Evolutionary conservation across 2,888 invertebrate species (phyloP).

Genomic region (Cantharis lateralis): DNA sequence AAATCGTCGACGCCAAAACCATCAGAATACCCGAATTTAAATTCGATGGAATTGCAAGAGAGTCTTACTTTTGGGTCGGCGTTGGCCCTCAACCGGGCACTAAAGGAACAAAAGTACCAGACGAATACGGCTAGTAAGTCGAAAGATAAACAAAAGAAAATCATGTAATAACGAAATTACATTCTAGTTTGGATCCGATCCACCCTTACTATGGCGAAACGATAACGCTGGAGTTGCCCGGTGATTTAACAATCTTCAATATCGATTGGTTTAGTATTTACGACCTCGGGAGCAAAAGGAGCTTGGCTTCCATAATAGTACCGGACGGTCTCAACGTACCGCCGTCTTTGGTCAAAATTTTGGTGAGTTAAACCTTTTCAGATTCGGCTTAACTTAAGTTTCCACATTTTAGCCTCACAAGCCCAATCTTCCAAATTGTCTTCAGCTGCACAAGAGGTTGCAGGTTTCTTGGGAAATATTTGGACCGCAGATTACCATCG

Average conservation of each 20-base stretch:
- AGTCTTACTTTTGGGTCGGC: conserved; percentile 87
- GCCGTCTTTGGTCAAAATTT: conserved; percentile 74
- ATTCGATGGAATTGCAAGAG: conserved; percentile 77
- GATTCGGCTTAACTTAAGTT: too few species aligned
- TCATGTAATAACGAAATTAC: not conserved
- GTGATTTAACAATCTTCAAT: conserved; percentile 79
- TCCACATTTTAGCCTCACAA: conserved; percentile 58
- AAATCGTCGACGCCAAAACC: conserved; percentile 81
- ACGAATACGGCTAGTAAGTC: conserved; percentile 91
- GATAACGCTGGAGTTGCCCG: conserved; percentile 76
- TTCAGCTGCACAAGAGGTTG: conserved; percentile 81
- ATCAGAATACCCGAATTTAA: conserved; percentile 75
- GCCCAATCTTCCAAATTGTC: conserved; percentile 77
- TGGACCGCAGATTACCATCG: conserved; percentile 84
- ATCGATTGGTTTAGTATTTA: conserved; percentile 85
- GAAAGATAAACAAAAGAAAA: not conserved
- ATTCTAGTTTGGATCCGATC: conserved; percentile 74
- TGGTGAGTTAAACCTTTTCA: conserved; percentile 44
- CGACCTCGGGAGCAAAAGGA: conserved; percentile 70
- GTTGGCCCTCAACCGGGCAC: conserved; percentile 85
- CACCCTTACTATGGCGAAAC: conserved; percentile 74
- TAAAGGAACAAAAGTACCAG: conserved; percentile 81
- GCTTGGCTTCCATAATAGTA: conserved; percentile 75
- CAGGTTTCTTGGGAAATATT: conserved; percentile 91
- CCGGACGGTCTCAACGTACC: conserved; percentile 85